phyloP scores from a whole-genome alignment of 2,113 vertebrate genomes.

The Oncorhynchus kisutch region DNA sequence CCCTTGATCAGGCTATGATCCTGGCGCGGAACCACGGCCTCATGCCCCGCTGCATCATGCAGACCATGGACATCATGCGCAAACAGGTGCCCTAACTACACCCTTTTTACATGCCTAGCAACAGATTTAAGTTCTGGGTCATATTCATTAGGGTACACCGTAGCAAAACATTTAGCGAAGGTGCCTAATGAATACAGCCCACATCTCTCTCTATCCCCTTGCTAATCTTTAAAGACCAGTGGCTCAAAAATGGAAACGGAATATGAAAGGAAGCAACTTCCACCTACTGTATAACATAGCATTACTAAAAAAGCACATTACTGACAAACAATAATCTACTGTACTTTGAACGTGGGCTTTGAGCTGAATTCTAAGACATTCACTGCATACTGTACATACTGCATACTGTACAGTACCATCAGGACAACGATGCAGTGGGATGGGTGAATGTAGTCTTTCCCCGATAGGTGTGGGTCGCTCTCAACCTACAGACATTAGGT shows the following conservation, averaged over 20 bases:
- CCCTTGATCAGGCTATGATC: slow-evolving; percentile 90
- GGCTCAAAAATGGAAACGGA: no score
- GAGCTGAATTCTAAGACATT: no score
- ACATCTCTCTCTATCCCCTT: no score
- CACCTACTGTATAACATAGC: no score
- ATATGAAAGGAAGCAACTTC: no score
- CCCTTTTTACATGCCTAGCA: slow-evolving; percentile 22
- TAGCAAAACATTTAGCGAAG: not conserved
- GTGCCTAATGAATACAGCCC: no score
- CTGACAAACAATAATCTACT: not conserved
- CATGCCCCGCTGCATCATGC: slow-evolving; percentile 94
- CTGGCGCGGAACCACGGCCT: slow-evolving; percentile 91
- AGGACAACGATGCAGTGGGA: not conserved
- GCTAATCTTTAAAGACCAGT: no score
- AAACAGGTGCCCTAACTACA: slow-evolving; percentile 83
- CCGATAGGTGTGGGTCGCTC: not conserved
- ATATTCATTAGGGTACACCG: not conserved
- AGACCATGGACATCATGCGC: slow-evolving; percentile 96
- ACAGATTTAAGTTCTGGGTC: not conserved
- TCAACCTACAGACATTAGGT: not conserved
- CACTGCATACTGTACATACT: no score
- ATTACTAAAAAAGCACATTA: no score
- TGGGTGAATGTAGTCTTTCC: not conserved
- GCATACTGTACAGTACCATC: not conserved
- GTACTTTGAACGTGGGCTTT: no score